These are phyloP conservation scores for Apamea crenata DNA, from an alignment of 2,888 invertebrate genomes.

Conservation along the genomic window DNA sequence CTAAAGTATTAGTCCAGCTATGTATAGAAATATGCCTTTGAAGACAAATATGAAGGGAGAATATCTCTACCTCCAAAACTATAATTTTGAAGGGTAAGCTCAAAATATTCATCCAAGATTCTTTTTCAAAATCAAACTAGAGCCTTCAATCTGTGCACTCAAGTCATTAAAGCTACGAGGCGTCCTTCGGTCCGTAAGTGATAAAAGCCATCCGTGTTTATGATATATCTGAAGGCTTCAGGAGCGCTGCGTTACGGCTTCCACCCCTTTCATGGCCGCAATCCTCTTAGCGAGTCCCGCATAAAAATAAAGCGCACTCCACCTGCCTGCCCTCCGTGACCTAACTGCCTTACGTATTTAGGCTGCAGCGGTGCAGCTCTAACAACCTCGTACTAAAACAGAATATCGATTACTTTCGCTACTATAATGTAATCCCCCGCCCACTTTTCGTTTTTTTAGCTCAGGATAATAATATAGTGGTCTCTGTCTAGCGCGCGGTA, in stretches of 20 bases:
- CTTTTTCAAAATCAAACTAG: conserved; percentile 46
- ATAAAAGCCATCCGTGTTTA: conserved; percentile 74
- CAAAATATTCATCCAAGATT: conserved; percentile 35
- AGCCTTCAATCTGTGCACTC: conserved; percentile 60
- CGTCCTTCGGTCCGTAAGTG: conserved; percentile 61
- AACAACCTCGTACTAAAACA: conserved; percentile 90
- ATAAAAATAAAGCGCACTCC: conserved; percentile 73
- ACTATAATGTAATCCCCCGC: conserved; percentile 91
- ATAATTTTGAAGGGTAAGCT: conserved; percentile 26
- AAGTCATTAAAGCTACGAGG: conserved; percentile 59
- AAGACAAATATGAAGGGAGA: conserved; percentile 20
- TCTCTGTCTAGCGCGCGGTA: conserved; percentile 83
- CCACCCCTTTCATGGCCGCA: conserved; percentile 67
- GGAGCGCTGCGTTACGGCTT: conserved; percentile 59
- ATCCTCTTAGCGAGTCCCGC: conserved; percentile 67
- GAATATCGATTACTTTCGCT: conserved; percentile 91
- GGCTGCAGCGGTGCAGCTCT: conserved; percentile 89
- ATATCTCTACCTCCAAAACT: conserved; percentile 28
- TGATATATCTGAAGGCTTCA: conserved; percentile 69
- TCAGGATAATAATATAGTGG: conserved; percentile 87
- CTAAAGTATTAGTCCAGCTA: conserved; percentile 22
- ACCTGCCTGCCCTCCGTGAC: conserved; percentile 80
- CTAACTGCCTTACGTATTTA: conserved; percentile 85
- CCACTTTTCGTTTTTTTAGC: conserved; percentile 90
- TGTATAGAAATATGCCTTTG: conserved; percentile 27